Evolutionary conservation across 2,888 invertebrate genomes (phyloP).

Genomic region (Tenthredo distinguenda): DNA sequence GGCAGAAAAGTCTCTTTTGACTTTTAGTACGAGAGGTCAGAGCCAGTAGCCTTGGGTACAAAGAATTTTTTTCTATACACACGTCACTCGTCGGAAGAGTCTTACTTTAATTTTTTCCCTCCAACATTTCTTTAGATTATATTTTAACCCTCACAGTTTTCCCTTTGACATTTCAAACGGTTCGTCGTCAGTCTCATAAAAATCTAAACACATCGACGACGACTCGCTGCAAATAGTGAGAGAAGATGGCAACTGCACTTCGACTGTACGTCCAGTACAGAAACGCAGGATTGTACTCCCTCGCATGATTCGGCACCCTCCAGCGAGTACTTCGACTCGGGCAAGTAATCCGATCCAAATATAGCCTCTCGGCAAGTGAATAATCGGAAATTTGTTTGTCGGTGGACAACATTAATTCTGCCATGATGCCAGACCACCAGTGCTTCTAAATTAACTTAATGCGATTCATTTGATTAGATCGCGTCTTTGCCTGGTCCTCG

Average conservation of each 20-base stretch:
- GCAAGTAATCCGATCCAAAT: conserved; percentile 44
- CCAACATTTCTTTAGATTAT: conserved; percentile 9
- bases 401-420: conserved; percentile 58
- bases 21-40: not conserved
- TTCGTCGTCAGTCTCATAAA: conserved; percentile 38
- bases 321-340: not conserved
- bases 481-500: conserved; percentile 54
- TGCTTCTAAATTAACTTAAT: conserved; percentile 73
- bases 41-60: conserved; percentile 8
- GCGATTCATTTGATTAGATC: conserved; percentile 75
- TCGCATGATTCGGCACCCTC: conserved; percentile 20
- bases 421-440: conserved; percentile 58
- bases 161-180: conserved; percentile 34
- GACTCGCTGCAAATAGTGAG: not conserved
- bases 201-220: not conserved
- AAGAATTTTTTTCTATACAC: not conserved
- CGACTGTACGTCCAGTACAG: not conserved
- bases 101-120: not conserved
- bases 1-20: conserved; percentile 2
- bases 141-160: conserved; percentile 12
- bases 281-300: conserved; percentile 17
- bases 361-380: conserved; percentile 51
- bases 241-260: not conserved
- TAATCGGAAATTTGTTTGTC: conserved; percentile 60
- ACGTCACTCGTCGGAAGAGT: conserved; percentile 36